Conservation (phyloP, 2,888 invertebrate genomes). For the Coelinius sp. region DNA sequence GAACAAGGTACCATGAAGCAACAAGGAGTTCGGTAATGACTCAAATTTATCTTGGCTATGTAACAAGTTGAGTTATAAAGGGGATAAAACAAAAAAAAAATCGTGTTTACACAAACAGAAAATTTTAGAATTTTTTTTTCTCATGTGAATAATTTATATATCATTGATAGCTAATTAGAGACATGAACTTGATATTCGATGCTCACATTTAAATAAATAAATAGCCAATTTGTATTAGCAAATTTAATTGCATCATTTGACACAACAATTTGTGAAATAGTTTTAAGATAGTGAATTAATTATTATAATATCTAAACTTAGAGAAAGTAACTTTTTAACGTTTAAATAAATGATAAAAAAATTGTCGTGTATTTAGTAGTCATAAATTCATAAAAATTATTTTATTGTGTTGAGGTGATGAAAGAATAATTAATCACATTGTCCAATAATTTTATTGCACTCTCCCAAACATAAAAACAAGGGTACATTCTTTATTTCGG, state of each 20-base stretch:
- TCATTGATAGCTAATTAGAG: not conserved
- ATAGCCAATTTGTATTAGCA: constrained; percentile 55
- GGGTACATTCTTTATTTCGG: constrained; percentile 42
- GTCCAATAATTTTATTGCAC: constrained; percentile 65
- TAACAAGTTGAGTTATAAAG: not conserved
- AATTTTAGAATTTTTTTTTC: not conserved
- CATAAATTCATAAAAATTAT: not conserved
- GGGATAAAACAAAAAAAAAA: not conserved
- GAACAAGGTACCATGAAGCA: constrained; percentile 54
- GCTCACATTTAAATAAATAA: constrained; percentile 39
- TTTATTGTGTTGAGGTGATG: not conserved
- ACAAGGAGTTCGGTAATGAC: constrained; percentile 52
- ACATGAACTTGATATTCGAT: constrained; percentile 31
- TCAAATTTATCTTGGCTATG: not conserved
- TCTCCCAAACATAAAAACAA: constrained; percentile 58
- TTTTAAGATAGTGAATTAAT: constrained; percentile 43
- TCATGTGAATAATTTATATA: not conserved
- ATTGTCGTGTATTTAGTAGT: not conserved
- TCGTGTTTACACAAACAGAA: not conserved
- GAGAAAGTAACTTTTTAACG: not conserved
- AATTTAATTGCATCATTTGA: constrained; percentile 33
- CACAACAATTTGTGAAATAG: constrained; percentile 37
- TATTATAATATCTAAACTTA: constrained; percentile 36
- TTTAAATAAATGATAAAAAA: not conserved
- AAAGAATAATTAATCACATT: constrained; percentile 1